Conservation (phyloP, 2,113 vertebrate species). For the Megaleporinus macrocephalus region DNA sequence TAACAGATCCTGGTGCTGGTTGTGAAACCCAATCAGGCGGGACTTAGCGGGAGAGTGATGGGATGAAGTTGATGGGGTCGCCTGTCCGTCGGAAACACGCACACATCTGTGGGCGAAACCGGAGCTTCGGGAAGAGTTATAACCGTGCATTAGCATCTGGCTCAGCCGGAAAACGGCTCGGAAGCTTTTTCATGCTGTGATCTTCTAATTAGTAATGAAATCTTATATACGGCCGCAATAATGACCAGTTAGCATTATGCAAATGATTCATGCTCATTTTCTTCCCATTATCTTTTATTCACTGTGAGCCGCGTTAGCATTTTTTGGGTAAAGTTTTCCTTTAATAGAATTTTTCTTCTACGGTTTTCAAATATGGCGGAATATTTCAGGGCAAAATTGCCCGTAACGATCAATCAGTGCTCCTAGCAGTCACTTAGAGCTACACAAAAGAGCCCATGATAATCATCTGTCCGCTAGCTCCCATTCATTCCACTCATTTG, state of each 20-base stretch:
- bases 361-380: not conserved
- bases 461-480: not conserved
- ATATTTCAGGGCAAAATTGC: not conserved
- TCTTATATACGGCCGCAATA: not conserved
- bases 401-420: not conserved
- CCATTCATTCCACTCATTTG: not conserved
- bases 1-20: constrained; percentile 14
- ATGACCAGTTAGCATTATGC: not conserved
- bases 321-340: not conserved
- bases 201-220: not conserved
- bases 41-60: constrained; percentile 27
- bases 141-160: not conserved
- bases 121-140: not conserved
- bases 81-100: constrained; percentile 12
- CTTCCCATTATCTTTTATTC: not conserved
- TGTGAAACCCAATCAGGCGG: constrained; percentile 42
- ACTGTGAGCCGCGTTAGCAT: not conserved
- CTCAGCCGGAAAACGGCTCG: not conserved
- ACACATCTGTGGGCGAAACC: constrained; percentile 23
- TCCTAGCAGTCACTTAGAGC: not conserved
- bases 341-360: not conserved
- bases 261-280: not conserved
- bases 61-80: constrained; percentile 34
- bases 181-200: not conserved
- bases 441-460: not conserved